phyloP scores from a whole-genome alignment of 1,140 invertebrate genomes.

The Listronotus oregonensis region DNA sequence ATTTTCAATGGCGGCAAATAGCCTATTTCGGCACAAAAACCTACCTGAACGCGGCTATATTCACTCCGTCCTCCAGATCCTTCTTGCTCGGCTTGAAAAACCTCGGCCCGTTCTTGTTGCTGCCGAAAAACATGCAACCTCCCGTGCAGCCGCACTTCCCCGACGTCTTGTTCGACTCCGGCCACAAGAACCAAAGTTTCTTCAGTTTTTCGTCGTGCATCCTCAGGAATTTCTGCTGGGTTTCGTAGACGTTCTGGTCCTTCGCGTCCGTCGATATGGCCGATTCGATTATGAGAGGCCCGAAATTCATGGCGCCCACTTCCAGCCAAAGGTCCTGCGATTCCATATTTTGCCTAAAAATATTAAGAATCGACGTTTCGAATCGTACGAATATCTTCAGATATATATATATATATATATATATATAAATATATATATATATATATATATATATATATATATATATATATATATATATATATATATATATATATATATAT shows the following conservation, averaged over 20 bases:
- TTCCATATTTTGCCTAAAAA: slow-evolving; percentile 51
- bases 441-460: no score
- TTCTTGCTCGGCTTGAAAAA: slow-evolving; percentile 85
- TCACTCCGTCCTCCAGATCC: slow-evolving; percentile 80
- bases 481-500: no score
- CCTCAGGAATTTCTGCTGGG: slow-evolving; percentile 84
- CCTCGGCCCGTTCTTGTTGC: slow-evolving; percentile 80
- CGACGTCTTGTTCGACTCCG: slow-evolving; percentile 60
- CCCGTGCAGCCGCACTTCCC: slow-evolving; percentile 94
- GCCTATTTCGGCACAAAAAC: slow-evolving; percentile 19
- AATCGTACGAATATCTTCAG: no score
- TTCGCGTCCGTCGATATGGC: slow-evolving; percentile 79
- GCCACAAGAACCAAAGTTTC: slow-evolving; percentile 94
- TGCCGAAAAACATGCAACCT: slow-evolving; percentile 93
- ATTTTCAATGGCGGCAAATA: no score
- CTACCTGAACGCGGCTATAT: slow-evolving; percentile 76
- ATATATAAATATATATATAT: no score
- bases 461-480: no score
- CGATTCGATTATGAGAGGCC: slow-evolving; percentile 91
- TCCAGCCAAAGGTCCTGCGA: slow-evolving; percentile 86
- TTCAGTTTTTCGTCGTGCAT: slow-evolving; percentile 87
- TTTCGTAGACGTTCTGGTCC: slow-evolving; percentile 73
- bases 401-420: no score
- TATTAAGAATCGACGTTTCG: neutral
- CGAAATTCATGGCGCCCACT: slow-evolving; percentile 86